Evolutionary conservation across 2,888 invertebrate genomes (phyloP).

Genomic region (Pachydiplax longipennis): DNA sequence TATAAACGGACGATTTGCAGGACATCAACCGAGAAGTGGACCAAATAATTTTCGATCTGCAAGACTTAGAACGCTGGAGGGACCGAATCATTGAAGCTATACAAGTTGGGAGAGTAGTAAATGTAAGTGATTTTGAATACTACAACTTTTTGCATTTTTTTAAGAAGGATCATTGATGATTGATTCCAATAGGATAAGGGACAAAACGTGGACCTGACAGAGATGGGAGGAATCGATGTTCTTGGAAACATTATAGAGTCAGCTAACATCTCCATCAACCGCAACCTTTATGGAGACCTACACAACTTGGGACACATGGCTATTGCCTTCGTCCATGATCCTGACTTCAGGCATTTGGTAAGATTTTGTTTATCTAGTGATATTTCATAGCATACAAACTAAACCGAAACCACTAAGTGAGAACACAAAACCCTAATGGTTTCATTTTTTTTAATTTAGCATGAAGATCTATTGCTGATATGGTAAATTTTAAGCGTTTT

Average conservation of each 20-base stretch:
- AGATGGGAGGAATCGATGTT: constrained; percentile 75
- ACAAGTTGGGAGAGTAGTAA: constrained; percentile 54
- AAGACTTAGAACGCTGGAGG: constrained; percentile 57
- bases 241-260: constrained; percentile 84
- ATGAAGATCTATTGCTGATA: no score
- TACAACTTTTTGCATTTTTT: no score
- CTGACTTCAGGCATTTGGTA: constrained; percentile 74
- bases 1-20: not conserved
- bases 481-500: no score
- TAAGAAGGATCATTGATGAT: no score
- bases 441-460: not conserved
- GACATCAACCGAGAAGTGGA: constrained; percentile 53
- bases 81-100: constrained; percentile 58
- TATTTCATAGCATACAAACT: no score
- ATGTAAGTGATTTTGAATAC: constrained; percentile 47
- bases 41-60: constrained; percentile 53
- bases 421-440: not conserved
- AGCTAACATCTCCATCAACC: constrained; percentile 73
- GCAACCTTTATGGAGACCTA: constrained; percentile 76
- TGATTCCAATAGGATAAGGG: constrained; percentile 57
- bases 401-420: not conserved
- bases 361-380: no score
- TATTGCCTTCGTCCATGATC: constrained; percentile 80
- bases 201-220: constrained; percentile 64
- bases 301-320: constrained; percentile 86